Percentiles rank a stretch among this genome's conserved stretches.
phyloP scores from a whole-genome alignment of 2,797 vertebrate genomes.

The Ctenopoma kingsleyae region DNA sequence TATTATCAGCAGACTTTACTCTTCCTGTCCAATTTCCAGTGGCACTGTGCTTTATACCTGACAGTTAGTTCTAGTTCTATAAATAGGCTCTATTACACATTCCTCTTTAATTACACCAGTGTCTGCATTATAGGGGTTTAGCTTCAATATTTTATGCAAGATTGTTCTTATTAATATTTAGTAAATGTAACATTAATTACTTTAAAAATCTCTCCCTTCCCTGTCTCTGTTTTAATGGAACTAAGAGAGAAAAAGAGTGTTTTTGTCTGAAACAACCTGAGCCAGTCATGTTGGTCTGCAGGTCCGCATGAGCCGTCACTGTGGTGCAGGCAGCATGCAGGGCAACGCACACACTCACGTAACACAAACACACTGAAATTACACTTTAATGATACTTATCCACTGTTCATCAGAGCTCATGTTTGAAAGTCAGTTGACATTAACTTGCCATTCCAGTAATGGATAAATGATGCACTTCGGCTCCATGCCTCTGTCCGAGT shows the following conservation, averaged over 20 bases:
- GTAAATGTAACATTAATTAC: conserved; percentile 98
- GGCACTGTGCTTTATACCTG: conserved; percentile 47
- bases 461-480: conserved; percentile 63
- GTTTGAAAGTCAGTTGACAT: conserved; percentile 39
- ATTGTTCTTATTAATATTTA: conserved; percentile 98
- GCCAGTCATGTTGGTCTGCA: conserved; percentile 85
- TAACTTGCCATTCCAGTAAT: conserved; percentile 42
- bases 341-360: conserved; percentile 12
- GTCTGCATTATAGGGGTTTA: conserved; percentile 94
- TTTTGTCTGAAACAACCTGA: conserved; percentile 88
- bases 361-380: conserved; percentile 37
- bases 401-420: conserved; percentile 49
- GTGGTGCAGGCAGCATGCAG: conserved; percentile 2
- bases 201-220: conserved; percentile 91
- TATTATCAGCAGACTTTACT: conserved; percentile 35
- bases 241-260: conserved; percentile 73
- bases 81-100: conserved; percentile 93
- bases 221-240: conserved; percentile 89
- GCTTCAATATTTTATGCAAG: conserved; percentile 97
- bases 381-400: conserved; percentile 26
- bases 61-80: conserved; percentile 77
- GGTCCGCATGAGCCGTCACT: conserved; percentile 56
- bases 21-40: conserved; percentile 35
- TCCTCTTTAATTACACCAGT: conserved; percentile 93
- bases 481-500: conserved; percentile 26